A percentile compares a stretch with the other conserved stretches of the same genome.
phyloP scores from a whole-genome alignment of 2,888 invertebrate genomes.

The Epinotia demarniana region DNA sequence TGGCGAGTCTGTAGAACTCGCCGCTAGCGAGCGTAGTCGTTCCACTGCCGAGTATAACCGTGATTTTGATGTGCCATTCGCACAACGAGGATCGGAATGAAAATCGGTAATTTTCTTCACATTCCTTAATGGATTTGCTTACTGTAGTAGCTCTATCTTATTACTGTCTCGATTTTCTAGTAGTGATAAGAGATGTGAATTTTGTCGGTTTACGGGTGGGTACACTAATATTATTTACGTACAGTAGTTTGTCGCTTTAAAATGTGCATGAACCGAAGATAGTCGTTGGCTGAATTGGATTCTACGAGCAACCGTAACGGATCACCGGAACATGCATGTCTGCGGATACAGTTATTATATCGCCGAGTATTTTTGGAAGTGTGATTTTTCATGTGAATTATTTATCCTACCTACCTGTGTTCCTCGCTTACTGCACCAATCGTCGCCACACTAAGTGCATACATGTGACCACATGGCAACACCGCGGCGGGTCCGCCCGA shows the following conservation, averaged over 20 bases:
- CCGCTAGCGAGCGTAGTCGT: conserved; percentile 49
- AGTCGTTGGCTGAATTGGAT: conserved; percentile 72
- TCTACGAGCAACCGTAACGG: conserved; percentile 62
- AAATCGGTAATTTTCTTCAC: conserved; percentile 81
- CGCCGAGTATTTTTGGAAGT: conserved; percentile 76
- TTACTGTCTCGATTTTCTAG: conserved; percentile 82
- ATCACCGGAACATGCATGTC: conserved; percentile 75
- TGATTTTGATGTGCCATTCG: conserved; percentile 76
- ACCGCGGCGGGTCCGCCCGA: conserved; percentile 31
- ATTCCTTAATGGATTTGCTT: conserved; percentile 83
- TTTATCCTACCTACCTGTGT: conserved; percentile 79
- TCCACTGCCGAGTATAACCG: conserved; percentile 66
- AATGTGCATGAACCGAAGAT: conserved; percentile 79
- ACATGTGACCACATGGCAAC: conserved; percentile 47
- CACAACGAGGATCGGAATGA: conserved; percentile 74
- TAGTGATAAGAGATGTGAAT: conserved; percentile 76
- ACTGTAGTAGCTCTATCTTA: conserved; percentile 82
- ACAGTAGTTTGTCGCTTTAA: conserved; percentile 83
- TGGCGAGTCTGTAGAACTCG: conserved; percentile 6
- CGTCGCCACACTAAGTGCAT: conserved; percentile 57
- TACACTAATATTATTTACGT: conserved; percentile 84
- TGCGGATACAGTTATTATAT: conserved; percentile 63
- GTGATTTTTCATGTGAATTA: conserved; percentile 82
- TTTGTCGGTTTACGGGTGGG: conserved; percentile 81
- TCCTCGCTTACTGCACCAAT: conserved; percentile 76